These are phyloP conservation scores for Todus mexicanus DNA, from an alignment of 2,797 vertebrate species.

Conservation along the genomic window DNA sequence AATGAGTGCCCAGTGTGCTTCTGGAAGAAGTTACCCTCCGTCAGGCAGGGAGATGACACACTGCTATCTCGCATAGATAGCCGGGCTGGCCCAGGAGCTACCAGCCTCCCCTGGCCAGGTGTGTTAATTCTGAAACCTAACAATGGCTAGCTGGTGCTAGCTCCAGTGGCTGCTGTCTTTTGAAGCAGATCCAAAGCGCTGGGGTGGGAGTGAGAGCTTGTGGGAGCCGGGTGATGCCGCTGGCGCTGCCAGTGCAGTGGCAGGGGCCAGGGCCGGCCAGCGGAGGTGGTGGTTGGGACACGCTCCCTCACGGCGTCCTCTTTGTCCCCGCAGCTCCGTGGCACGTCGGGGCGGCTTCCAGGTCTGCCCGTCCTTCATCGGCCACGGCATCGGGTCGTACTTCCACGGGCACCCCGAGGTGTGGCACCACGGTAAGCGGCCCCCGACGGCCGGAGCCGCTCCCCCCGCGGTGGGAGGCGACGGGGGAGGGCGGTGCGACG, in stretches of 20 bases:
- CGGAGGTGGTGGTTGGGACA: neutral
- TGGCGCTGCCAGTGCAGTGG: accelerated
- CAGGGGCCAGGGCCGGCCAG: neutral
- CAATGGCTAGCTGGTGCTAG: neutral
- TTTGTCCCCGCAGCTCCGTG: conserved; percentile 79
- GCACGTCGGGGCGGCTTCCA: conserved; percentile 79
- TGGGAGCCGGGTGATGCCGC: accelerated
- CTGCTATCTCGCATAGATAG: neutral
- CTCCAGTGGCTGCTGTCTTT: neutral
- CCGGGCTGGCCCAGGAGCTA: neutral
- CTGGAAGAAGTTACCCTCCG: neutral
- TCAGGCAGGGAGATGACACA: neutral
- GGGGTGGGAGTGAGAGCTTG: neutral
- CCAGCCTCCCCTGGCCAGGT: neutral
- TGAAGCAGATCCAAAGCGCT: accelerated
- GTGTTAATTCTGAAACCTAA: neutral
- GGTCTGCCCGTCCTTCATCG: conserved; percentile 93
- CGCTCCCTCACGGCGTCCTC: neutral
- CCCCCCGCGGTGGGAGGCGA: neutral
- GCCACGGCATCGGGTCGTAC: conserved; percentile 94
- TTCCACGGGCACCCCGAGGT: conserved; percentile 97
- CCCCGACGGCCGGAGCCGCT: neutral
- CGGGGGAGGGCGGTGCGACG: too few species aligned
- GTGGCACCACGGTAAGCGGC: conserved; percentile 92
- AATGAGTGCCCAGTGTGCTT: neutral